Conservation (phyloP, 2,888 invertebrate species). For the Sympetrum striolatum region DNA sequence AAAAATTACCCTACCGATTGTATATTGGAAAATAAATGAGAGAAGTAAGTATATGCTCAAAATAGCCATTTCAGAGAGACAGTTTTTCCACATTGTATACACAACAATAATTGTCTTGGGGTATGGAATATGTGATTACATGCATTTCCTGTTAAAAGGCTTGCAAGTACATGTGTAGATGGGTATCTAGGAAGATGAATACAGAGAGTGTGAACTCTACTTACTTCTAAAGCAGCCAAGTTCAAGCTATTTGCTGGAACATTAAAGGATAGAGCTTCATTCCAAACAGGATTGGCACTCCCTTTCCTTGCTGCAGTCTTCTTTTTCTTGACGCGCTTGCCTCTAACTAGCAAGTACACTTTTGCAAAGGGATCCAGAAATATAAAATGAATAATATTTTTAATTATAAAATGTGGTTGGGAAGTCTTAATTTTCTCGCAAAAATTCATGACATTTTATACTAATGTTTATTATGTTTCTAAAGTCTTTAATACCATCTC, state of each 20-base stretch:
- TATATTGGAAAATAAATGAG: too few species aligned
- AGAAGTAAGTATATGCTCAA: too few species aligned
- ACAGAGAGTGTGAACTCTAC: constrained; percentile 15
- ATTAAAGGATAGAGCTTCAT: constrained; percentile 88
- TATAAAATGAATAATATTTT: not conserved
- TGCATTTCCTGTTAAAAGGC: too few species aligned
- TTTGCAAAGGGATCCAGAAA: constrained; percentile 84
- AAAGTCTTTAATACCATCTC: not conserved
- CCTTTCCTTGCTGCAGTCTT: constrained; percentile 82
- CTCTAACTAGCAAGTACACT: constrained; percentile 83
- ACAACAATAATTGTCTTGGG: too few species aligned
- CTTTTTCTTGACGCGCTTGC: constrained; percentile 86
- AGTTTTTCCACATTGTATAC: too few species aligned
- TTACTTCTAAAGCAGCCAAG: constrained; percentile 83
- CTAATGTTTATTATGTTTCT: not conserved
- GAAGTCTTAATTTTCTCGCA: too few species aligned
- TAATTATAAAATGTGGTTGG: too few species aligned
- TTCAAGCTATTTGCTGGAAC: constrained; percentile 77
- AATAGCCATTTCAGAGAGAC: too few species aligned
- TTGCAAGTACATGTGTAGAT: too few species aligned
- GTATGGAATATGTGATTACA: too few species aligned
- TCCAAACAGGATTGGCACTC: constrained; percentile 86
- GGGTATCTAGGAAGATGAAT: not conserved
- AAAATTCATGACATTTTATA: too few species aligned
- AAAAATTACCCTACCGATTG: too few species aligned